Percentiles rank a stretch among this genome's conserved stretches.
Conservation (phyloP, 1,140 invertebrate genomes). For the Lucilia cuprina region DNA sequence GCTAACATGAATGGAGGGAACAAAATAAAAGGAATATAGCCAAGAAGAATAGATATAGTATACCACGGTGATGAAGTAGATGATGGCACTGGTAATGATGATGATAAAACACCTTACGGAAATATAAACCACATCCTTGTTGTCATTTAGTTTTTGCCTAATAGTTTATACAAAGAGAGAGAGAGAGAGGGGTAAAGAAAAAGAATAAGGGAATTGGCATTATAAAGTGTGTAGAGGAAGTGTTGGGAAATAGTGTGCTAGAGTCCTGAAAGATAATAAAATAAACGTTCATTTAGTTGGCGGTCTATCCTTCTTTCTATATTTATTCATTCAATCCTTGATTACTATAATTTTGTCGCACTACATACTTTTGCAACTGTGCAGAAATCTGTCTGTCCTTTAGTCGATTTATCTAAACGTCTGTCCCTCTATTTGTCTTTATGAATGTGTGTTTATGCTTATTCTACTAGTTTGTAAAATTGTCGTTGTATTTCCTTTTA, state of each 20-base stretch:
- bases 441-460: not conserved
- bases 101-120: slow-evolving; percentile 31
- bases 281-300: not conserved
- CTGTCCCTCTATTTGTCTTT: not conserved
- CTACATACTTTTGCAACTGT: not conserved
- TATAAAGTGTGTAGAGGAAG: too few relatives aligned
- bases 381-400: not conserved
- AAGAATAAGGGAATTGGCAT: too few relatives aligned
- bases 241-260: not conserved
- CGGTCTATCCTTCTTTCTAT: not conserved
- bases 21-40: not conserved
- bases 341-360: not conserved
- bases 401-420: not conserved
- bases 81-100: not conserved
- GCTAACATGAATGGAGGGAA: not conserved
- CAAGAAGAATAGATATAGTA: too few relatives aligned
- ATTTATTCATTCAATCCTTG: not conserved
- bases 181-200: too few relatives aligned
- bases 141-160: slow-evolving; percentile 23
- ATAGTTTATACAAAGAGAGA: not conserved
- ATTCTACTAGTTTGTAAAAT: not conserved
- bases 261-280: not conserved
- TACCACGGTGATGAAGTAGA: not conserved
- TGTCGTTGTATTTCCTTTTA: slow-evolving; percentile 28
- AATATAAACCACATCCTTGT: slow-evolving; percentile 31